Base-by-base conservation (phyloP, 2,888 invertebrate genomes). In the Drosophila kuntzei region DNA sequence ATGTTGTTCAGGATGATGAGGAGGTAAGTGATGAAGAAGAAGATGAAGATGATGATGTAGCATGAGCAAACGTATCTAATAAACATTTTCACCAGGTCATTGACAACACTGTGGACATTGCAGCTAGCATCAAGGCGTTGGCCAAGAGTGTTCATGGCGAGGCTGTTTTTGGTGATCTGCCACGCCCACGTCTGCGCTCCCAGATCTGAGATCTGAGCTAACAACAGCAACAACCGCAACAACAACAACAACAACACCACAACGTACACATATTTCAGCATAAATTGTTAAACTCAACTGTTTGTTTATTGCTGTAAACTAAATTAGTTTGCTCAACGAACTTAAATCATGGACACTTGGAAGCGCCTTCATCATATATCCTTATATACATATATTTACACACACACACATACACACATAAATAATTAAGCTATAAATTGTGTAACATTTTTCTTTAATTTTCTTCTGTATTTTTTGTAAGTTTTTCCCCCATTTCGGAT, bases 61-160 rank as follows among this genome's bases (percentile, higher is more conserved):
- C n/a, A n/a, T n/a, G n/a, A n/a, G 27, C 7, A 12, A 6, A 5
- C 22, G 1, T 1, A 27, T 2, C 7, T 18, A 36, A 22, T 39
- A 25, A 25, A 11, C 7, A 2, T 16, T 12, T 14, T 12, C 2
- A 37, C 8, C 91, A 75, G 93, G 94, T 89, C 34, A 70, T 91
- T 91, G 94, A 94, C 89, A 95, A 95, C 87, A 94, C 95, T 29
- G 94, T 95, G 71, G 96, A 97, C 91, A 98, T 98, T 90, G 97
- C 97, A 74, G 97, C 97, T 43, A 97, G 96, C 91, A 98, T 98
- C 91, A 96, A 97, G 92, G 97, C 97, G n/a, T 93, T 98, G 87
- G 97, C 98, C 18, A 96, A 96, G 87, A 98, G 97, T 83, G 96
- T 98, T 69, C 97, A 97, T 92, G 97, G 96, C 69, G 97, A 97